Evolutionary conservation across 2,888 invertebrate genomes (phyloP).

Genomic region (Andrena trimmerana): DNA sequence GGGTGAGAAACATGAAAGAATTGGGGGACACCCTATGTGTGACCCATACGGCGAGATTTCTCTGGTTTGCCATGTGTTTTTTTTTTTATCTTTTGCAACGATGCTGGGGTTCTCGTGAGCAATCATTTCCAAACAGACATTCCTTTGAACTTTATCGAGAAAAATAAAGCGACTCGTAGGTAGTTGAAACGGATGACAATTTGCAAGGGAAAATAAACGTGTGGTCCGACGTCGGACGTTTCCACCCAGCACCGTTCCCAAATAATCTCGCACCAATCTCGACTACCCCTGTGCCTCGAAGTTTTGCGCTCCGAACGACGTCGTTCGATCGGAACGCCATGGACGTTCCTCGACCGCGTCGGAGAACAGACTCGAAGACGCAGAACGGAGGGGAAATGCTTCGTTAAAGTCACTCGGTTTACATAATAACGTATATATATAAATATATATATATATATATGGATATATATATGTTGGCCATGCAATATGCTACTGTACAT

Average conservation of each 20-base stretch:
- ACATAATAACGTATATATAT: slow-evolving; percentile 57
- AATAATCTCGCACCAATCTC: slow-evolving; percentile 54
- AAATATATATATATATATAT: slow-evolving; percentile 44
- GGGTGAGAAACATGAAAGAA: slow-evolving; percentile 41
- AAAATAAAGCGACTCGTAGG: not conserved
- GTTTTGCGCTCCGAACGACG: slow-evolving; percentile 41
- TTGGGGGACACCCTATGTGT: slow-evolving; percentile 65
- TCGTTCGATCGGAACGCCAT: slow-evolving; percentile 26
- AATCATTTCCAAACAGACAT: not conserved
- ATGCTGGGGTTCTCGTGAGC: slow-evolving; percentile 24
- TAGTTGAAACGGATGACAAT: not conserved
- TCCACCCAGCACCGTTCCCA: slow-evolving; percentile 48
- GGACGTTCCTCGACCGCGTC: slow-evolving; percentile 27
- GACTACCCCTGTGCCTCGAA: slow-evolving; percentile 44
- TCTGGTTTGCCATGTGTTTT: not conserved
- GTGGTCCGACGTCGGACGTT: not conserved
- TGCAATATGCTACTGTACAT: slow-evolving; percentile 76
- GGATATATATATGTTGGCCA: slow-evolving; percentile 74
- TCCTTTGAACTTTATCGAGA: not conserved
- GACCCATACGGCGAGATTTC: slow-evolving; percentile 56
- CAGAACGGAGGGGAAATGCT: slow-evolving; percentile 73
- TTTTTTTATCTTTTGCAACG: not conserved
- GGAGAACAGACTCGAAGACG: slow-evolving; percentile 78
- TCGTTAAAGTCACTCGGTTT: slow-evolving; percentile 60
- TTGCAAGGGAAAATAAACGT: not conserved